Base-by-base conservation (phyloP, 2,797 vertebrate species). In the Cygnus olor region DNA sequence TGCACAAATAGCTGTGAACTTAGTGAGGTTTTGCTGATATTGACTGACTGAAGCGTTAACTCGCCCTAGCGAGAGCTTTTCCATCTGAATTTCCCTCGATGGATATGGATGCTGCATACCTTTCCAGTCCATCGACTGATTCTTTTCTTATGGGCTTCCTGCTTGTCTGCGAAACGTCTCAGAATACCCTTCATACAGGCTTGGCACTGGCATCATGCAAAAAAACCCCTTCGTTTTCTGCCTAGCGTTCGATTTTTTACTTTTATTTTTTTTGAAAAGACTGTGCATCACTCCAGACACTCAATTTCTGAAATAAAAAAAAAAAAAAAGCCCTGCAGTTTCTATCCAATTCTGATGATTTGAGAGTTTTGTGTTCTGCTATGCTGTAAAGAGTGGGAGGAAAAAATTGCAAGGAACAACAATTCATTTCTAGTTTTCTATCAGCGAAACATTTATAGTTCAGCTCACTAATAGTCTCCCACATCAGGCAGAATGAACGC, bases 301-400 rank as follows among this genome's bases (percentile, higher is more conserved):
- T 54, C 30, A 9, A 4, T 74, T 89, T 76, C 56, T 34, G 27
- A 28, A 53, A 53, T 51, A 53, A 58, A 88, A 57, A 47, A 61
- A n/a, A n/a, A 38, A 49, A 25, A 49, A 49, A 49, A 49, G 24
- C 49, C 49, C 54, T 57, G 63, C 54, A 34, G 28, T 49, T 76
- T 76, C 54, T 81, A 57, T 72, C 57, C 44, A 82, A 4, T 68
- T 83, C 79, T 87, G 87, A 76, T 89, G 89, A 95, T 82, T 85
- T 42, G 5, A 51, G 82, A n/a, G 7, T 66, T 89, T 85, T 92
- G 38, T 61, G 11, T 66, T 66, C 65, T 63, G 44, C 11, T 28
- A 9, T 19, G 42, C n/a, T 57, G n/a, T 6, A 34, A n/a, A n/a
- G 38, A 61, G 83, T 51, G 53, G 71, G 89, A 80, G 60, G 32